These are phyloP conservation scores for Dicyrtomina minuta DNA, from an alignment of 2,888 invertebrate genomes.

Conservation along the genomic window DNA sequence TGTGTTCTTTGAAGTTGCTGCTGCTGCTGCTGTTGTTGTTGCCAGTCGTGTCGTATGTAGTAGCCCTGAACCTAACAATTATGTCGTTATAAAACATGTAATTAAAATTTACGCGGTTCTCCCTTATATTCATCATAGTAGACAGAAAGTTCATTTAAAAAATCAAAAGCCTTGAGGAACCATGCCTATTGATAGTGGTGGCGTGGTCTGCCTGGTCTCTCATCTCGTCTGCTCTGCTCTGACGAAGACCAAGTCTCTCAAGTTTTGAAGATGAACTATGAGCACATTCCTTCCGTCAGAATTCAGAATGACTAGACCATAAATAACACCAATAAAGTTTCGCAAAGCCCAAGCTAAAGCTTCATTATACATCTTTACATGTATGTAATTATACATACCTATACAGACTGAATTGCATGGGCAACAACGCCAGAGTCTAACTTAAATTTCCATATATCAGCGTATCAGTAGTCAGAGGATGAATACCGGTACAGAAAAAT, in stretches of 20 bases:
- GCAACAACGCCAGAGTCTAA: too few relatives aligned
- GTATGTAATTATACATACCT: too few relatives aligned
- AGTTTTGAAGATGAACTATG: too few relatives aligned
- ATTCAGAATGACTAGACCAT: slow-evolving; percentile 13
- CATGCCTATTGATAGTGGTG: slow-evolving; percentile 1
- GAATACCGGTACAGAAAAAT: too few relatives aligned
- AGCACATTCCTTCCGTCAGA: too few relatives aligned
- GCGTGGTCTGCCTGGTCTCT: background rate
- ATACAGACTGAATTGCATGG: too few relatives aligned
- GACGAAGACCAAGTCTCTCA: too few relatives aligned
- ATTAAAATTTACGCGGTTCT: slow-evolving; percentile 23
- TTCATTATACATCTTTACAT: too few relatives aligned
- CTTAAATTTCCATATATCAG: too few relatives aligned
- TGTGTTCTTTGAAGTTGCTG: background rate
- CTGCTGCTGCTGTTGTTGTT: background rate
- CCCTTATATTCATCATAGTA: too few relatives aligned
- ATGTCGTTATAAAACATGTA: slow-evolving; percentile 21
- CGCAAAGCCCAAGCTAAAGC: too few relatives aligned
- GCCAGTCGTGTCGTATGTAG: background rate
- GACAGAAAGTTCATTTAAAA: background rate
- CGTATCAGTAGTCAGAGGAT: too few relatives aligned
- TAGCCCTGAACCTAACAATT: slow-evolving; percentile 26
- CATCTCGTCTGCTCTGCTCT: background rate
- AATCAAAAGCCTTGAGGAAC: background rate
- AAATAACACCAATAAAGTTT: slow-evolving; percentile 26